A percentile compares a stretch with the other conserved stretches of the same genome.
Evolutionary conservation across 92 coral and sea anemone species (phyloP).

Genomic region (Epizoanthus fatuus): DNA sequence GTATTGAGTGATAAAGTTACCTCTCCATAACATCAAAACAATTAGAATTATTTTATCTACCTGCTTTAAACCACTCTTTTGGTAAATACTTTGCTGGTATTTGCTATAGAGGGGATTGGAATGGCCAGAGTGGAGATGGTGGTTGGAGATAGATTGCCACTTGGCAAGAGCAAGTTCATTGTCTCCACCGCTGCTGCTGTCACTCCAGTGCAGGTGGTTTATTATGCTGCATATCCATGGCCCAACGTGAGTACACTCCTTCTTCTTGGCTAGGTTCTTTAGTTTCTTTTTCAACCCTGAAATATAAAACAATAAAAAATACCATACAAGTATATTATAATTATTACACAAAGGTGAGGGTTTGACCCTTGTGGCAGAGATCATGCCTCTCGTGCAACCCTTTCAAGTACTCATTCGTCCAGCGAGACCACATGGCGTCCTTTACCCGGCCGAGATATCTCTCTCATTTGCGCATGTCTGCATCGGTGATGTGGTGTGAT

Average conservation of each 20-base stretch:
- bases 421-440: too few species aligned
- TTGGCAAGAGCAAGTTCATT: background rate
- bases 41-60: background rate
- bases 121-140: background rate
- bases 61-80: background rate
- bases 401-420: too few species aligned
- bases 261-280: conserved; percentile 1
- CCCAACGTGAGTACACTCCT: background rate
- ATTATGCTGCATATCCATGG: background rate
- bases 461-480: too few species aligned
- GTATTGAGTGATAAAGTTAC: too few species aligned
- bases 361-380: too few species aligned
- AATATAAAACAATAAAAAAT: too few species aligned
- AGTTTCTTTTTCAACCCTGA: too few species aligned
- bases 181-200: background rate
- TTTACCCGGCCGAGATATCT: too few species aligned
- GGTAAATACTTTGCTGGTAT: conserved; percentile 7
- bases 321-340: too few species aligned
- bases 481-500: too few species aligned
- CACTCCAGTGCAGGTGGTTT: background rate
- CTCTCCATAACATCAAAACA: background rate
- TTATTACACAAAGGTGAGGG: too few species aligned
- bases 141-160: background rate
- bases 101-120: background rate
- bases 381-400: too few species aligned